Percentiles rank a stretch among this genome's conserved stretches.
Evolutionary conservation across 2,888 invertebrate species (phyloP).

Genomic region (Morinoia aosen): DNA sequence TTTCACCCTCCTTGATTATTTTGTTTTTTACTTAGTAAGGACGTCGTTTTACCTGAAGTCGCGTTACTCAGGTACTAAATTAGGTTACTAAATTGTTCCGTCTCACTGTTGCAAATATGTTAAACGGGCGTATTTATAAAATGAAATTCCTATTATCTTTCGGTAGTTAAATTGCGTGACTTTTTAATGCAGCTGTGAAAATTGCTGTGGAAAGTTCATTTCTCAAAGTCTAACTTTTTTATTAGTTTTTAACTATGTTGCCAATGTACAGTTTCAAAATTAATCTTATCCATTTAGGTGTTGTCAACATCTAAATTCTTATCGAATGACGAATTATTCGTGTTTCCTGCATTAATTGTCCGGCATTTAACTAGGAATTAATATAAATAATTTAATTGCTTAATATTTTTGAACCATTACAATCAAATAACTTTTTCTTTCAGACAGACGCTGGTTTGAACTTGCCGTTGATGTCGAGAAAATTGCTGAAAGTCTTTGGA

Average conservation of each 20-base stretch:
- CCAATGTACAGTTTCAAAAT: neutral
- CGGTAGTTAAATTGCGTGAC: neutral
- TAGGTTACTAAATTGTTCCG: no score
- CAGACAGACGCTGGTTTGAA: slow-evolving; percentile 52
- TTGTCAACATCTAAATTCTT: neutral
- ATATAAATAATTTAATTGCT: neutral
- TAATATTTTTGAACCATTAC: neutral
- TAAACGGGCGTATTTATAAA: neutral
- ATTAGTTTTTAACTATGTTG: neutral
- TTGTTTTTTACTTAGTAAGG: no score
- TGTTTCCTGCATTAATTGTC: neutral
- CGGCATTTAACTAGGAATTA: neutral
- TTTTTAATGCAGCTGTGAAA: neutral
- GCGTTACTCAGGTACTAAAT: no score
- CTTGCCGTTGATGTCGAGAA: slow-evolving; percentile 15
- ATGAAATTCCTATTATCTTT: neutral
- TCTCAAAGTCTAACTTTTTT: neutral
- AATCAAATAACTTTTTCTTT: neutral
- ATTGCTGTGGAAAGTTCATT: neutral
- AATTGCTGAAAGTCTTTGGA: slow-evolving; percentile 39
- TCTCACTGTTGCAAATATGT: no score
- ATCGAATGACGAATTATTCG: neutral
- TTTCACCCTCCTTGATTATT: no score
- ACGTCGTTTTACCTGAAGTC: no score
- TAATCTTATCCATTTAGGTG: neutral